Conservation (phyloP, 92 coral and sea anemone genomes). For the Zoanthus sociatus region DNA sequence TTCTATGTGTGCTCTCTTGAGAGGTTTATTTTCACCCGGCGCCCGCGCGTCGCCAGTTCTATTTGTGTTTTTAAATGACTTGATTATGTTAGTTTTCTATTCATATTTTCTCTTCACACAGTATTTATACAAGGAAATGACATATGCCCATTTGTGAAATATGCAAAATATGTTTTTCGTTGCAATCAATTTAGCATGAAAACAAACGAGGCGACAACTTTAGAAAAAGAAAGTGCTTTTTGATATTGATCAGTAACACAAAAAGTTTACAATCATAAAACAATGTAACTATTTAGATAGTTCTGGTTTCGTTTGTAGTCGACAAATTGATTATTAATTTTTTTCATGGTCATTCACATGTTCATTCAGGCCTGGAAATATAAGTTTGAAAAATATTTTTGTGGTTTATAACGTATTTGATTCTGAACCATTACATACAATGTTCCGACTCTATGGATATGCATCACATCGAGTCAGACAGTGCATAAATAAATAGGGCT, state of each 20-base stretch:
- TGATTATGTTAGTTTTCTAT: conserved; percentile 17
- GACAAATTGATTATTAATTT: neutral
- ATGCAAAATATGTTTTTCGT: conserved; percentile 13
- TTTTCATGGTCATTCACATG: neutral
- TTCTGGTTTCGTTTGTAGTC: neutral
- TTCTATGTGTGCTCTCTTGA: conserved; percentile 23
- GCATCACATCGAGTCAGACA: too few relatives aligned
- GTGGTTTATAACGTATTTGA: too few relatives aligned
- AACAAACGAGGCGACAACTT: neutral
- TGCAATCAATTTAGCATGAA: neutral
- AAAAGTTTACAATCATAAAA: neutral
- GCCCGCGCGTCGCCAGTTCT: conserved; percentile 49
- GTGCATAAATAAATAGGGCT: too few relatives aligned
- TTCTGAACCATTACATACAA: too few relatives aligned
- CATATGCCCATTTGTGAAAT: conserved; percentile 38
- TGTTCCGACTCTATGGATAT: too few relatives aligned
- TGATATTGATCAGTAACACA: neutral
- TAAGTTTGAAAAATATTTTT: neutral
- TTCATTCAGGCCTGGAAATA: neutral
- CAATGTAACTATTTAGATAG: neutral
- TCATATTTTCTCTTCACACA: conserved; percentile 32
- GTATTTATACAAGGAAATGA: conserved; percentile 45
- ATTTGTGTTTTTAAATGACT: conserved; percentile 41
- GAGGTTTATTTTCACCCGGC: conserved; percentile 34
- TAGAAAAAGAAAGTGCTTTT: neutral